Conservation (phyloP, 2,888 invertebrate genomes). For the Timandra comae region DNA sequence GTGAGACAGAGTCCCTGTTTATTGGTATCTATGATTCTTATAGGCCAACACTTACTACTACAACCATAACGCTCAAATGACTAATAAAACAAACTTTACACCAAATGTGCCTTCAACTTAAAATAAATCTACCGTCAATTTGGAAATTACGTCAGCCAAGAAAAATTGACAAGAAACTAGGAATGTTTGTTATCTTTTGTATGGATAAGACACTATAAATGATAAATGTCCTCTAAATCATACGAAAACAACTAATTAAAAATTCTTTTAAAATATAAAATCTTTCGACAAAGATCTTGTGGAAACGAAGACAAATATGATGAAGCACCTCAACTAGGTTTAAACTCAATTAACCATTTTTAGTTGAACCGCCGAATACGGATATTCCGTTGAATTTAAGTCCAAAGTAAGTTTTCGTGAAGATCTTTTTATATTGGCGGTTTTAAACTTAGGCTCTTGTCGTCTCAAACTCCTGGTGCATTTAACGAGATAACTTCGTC, state of each 20-base stretch:
- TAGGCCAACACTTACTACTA: too few species aligned
- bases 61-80: too few species aligned
- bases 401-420: slow-evolving; percentile 13
- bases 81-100: too few species aligned
- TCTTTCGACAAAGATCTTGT: slow-evolving; percentile 1
- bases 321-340: slow-evolving; percentile 33
- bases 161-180: not conserved
- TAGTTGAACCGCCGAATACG: slow-evolving; percentile 17
- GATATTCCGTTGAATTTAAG: slow-evolving; percentile 9
- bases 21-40: too few species aligned
- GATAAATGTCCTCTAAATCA: not conserved
- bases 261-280: too few species aligned
- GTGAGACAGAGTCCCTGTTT: too few species aligned
- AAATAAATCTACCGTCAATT: not conserved
- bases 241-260: too few species aligned
- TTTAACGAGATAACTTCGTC: slow-evolving; percentile 66
- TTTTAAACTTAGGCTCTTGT: slow-evolving; percentile 42
- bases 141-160: not conserved
- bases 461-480: slow-evolving; percentile 55
- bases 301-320: slow-evolving; percentile 33
- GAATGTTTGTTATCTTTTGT: not conserved
- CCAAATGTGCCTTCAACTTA: too few species aligned
- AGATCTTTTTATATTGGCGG: slow-evolving; percentile 31
- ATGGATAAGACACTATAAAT: not conserved
- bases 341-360: slow-evolving; percentile 29